Evolutionary conservation across 2,888 invertebrate genomes (phyloP).

Genomic region (Teinopalpus imperialis): DNA sequence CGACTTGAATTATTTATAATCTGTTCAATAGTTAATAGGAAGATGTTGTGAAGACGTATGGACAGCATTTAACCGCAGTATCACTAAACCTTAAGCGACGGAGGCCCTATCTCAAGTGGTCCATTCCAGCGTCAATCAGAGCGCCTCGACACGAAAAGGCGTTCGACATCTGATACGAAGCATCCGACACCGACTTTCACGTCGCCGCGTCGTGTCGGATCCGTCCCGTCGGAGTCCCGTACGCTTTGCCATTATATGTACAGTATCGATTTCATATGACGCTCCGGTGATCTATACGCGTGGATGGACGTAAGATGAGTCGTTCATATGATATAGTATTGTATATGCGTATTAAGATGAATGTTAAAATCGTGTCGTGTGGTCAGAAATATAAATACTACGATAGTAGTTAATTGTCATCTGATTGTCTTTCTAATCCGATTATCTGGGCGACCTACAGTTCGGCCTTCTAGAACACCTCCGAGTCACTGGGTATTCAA

Average conservation of each 20-base stretch:
- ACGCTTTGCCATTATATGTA: constrained; percentile 1
- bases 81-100: constrained; percentile 11
- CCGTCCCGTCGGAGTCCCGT: constrained; percentile 3
- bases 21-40: no score
- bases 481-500: no score
- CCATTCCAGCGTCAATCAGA: constrained; percentile 46
- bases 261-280: constrained; percentile 19
- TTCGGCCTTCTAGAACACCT: no score
- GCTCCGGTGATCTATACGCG: constrained; percentile 18
- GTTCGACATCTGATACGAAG: constrained; percentile 38
- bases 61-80: constrained; percentile 2
- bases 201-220: constrained; percentile 25
- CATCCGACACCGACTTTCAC: constrained; percentile 46
- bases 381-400: no score
- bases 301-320: constrained; percentile 14
- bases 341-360: neutral
- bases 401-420: no score
- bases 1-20: no score
- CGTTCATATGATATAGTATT: no score
- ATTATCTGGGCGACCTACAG: no score
- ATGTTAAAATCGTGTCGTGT: no score
- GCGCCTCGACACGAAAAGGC: constrained; percentile 31
- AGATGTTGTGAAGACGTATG: no score
- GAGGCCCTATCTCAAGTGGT: constrained; percentile 19
- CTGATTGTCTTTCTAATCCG: no score